phyloP scores from a whole-genome alignment of 2,888 invertebrate genomes.

The Aspidiotus rigidus region DNA sequence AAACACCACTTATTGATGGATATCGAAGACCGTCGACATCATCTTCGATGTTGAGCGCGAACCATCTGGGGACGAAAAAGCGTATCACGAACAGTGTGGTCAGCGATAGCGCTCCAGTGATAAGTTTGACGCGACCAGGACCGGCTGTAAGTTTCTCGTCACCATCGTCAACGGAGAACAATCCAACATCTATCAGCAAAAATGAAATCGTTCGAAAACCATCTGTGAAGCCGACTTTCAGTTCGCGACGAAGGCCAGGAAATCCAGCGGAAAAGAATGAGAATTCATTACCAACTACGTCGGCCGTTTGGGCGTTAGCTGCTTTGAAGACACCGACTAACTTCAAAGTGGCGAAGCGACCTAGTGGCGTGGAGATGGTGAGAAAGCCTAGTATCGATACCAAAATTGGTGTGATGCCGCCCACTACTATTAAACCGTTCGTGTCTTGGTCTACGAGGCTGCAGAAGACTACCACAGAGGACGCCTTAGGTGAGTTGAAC shows the following conservation, averaged over 20 bases:
- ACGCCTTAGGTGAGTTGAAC: slow-evolving; percentile 4
- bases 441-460: slow-evolving; percentile 37
- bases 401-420: background rate
- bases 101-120: background rate
- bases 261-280: slow-evolving; percentile 16
- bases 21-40: background rate
- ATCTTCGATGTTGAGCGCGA: background rate
- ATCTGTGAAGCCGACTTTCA: slow-evolving; percentile 14
- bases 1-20: background rate
- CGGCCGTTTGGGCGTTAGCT: slow-evolving; percentile 50
- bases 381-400: background rate
- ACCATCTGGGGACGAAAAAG: background rate
- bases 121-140: background rate
- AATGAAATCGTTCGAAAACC: slow-evolving; percentile 22
- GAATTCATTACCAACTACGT: slow-evolving; percentile 46
- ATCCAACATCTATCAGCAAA: slow-evolving; percentile 2
- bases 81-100: background rate
- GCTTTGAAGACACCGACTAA: slow-evolving; percentile 44
- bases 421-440: slow-evolving; percentile 35
- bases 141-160: background rate
- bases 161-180: background rate
- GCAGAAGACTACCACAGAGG: slow-evolving; percentile 33
- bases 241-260: background rate
- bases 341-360: slow-evolving; percentile 27
- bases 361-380: background rate